Evolutionary conservation across 2,113 vertebrate genomes (phyloP).

Genomic region (Rhizomys pruinosus): DNA sequence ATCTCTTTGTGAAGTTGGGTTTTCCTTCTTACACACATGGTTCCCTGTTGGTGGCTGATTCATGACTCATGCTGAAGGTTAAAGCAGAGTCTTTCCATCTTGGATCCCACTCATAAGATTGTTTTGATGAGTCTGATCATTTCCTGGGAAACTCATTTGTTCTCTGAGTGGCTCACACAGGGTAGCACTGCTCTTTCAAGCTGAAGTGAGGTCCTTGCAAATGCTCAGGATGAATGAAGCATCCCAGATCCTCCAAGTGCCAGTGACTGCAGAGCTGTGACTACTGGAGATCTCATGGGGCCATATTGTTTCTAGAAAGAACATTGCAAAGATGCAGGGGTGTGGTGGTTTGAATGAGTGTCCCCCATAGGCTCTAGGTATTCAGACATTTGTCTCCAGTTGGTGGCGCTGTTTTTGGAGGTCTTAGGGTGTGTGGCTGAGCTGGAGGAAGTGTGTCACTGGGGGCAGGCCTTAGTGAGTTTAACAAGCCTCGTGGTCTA

Average conservation of each 20-base stretch:
- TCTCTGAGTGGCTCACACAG: background rate
- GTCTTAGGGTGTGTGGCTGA: no score
- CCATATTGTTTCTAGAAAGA: constrained; percentile 37
- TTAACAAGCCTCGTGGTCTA: no score
- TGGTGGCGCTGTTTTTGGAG: no score
- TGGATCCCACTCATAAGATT: background rate
- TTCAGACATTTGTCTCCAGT: no score
- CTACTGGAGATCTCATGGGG: background rate
- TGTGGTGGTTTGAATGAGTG: no score
- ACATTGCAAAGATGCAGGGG: background rate
- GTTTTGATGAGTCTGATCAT: background rate
- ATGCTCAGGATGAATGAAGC: background rate
- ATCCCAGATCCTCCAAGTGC: background rate
- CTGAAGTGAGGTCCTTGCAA: background rate
- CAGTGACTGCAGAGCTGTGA: constrained; percentile 22
- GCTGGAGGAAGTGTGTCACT: no score
- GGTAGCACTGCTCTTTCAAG: background rate
- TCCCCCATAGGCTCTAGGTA: no score
- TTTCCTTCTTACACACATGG: background rate
- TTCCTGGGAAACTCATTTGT: background rate
- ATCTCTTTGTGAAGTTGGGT: background rate
- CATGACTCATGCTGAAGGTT: background rate
- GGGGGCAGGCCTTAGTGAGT: no score
- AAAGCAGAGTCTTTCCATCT: constrained; percentile 4
- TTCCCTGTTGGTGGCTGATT: constrained; percentile 12